Base-by-base conservation (phyloP, 2,113 vertebrate genomes). In the Azemiops feae region DNA sequence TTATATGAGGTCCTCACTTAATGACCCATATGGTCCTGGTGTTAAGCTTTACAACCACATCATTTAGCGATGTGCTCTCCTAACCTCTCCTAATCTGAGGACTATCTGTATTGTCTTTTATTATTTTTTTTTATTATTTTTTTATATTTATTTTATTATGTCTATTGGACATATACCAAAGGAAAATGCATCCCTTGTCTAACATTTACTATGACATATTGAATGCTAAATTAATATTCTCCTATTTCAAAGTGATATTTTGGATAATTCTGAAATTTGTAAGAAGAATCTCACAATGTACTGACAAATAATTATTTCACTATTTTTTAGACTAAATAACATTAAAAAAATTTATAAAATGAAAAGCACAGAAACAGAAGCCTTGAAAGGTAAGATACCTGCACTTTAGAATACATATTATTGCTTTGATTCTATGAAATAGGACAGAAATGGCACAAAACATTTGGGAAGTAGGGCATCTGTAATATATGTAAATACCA, bases 291-390 rank as follows among this genome's bases (percentile, higher is more conserved):
- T 8, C 5, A 30, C 5, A 14, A 39, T 39, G 30, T 74, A 45
- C 0, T 95, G 89, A 96, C 30, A 34, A 23, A 39, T 39, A 90
- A 54, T 95, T 85, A 10, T 45, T 96, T 94, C 0, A 2, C 81
- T 93, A 93, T 94, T 27, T 94, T 95, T 89, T 96, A 99, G 99
- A 95, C 97, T 99, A 91, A 98, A 88, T 95, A 98, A 98, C 94
- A 97, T 99, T 95, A 97, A 95, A 47, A 99, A 99, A 97, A 96
- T 95, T 18, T 99, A 98, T 96, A 97, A 97, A 95, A 97, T 96
- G 94, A 98, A 98, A 91, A 97, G 97, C 92, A 96, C 92, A 93
- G 97, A 90, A 92, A 97, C 96, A 3, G 98, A 99, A 96, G 98
- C 98, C 90, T 96, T 99, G 92, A 98, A 97, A 95, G 99, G 98